Evolutionary conservation across 2,888 invertebrate species (phyloP).

Genomic region (Toxonevra muliebris): DNA sequence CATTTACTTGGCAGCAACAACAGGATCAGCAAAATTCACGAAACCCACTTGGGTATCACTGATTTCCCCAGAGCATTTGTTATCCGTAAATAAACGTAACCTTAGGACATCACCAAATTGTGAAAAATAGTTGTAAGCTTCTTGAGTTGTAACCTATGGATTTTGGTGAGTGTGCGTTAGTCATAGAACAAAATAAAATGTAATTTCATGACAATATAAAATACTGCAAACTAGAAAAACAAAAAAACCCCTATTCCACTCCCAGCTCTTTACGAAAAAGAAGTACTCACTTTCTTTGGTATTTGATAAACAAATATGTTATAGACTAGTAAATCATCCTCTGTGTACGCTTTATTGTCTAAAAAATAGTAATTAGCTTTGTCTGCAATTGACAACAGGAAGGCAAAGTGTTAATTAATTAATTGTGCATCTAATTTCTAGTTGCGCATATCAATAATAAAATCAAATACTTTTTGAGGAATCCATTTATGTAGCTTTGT

Average conservation of each 20-base stretch:
- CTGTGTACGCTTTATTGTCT: constrained; percentile 29
- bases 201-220: too few relatives aligned
- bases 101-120: constrained; percentile 31
- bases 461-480: too few relatives aligned
- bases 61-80: constrained; percentile 13
- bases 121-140: constrained; percentile 27
- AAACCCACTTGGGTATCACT: constrained; percentile 26
- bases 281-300: constrained; percentile 27
- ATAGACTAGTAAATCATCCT: constrained; percentile 31
- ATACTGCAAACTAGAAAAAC: too few relatives aligned
- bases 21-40: constrained; percentile 28
- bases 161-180: too few relatives aligned
- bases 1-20: constrained; percentile 29
- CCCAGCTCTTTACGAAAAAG: neutral
- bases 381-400: constrained; percentile 9
- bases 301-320: constrained; percentile 31
- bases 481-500: too few relatives aligned
- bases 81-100: constrained; percentile 15
- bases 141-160: constrained; percentile 11
- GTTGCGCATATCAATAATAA: too few relatives aligned
- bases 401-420: neutral
- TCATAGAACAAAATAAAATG: too few relatives aligned
- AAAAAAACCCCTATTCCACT: too few relatives aligned
- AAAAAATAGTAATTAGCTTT: constrained; percentile 27
- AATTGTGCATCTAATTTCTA: too few relatives aligned